These are phyloP conservation scores for Acanthosepion lycidas DNA, from an alignment of 2,888 invertebrate genomes.

Conservation along the genomic window DNA sequence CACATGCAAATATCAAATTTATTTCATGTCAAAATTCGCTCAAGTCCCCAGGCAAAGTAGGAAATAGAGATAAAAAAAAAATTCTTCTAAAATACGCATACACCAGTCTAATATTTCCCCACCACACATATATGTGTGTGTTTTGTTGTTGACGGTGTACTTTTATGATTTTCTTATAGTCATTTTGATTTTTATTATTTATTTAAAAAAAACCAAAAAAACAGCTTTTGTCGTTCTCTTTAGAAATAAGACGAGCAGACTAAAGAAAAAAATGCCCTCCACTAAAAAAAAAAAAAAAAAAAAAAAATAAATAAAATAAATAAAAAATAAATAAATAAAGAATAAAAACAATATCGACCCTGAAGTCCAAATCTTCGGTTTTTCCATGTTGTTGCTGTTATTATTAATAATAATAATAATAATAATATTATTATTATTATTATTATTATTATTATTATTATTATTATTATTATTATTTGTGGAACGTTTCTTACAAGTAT, in stretches of 20 bases:
- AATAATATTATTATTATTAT: background rate
- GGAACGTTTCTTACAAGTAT: background rate
- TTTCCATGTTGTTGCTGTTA: background rate
- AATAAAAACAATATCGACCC: background rate
- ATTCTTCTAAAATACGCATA: too few relatives aligned
- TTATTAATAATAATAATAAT: too few relatives aligned
- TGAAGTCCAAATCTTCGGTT: background rate
- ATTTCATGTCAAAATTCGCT: too few relatives aligned
- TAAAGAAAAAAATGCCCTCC: too few relatives aligned
- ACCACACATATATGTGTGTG: background rate
- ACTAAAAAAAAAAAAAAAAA: background rate
- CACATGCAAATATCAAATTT: too few relatives aligned
- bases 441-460: too few relatives aligned
- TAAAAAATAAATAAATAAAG: background rate
- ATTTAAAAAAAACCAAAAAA: background rate
- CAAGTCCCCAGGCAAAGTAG: too few relatives aligned
- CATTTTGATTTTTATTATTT: background rate
- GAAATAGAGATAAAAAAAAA: too few relatives aligned
- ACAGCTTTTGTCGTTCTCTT: background rate
- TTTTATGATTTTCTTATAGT: background rate
- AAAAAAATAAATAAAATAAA: background rate
- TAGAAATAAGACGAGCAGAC: background rate
- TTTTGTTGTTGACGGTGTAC: background rate
- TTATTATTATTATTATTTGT: too few relatives aligned
- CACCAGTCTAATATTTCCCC: too few relatives aligned